A percentile compares a stretch with the other conserved stretches of the same genome.
Conservation (phyloP, 2,888 invertebrate species). For the Polylopha cassiicola region DNA sequence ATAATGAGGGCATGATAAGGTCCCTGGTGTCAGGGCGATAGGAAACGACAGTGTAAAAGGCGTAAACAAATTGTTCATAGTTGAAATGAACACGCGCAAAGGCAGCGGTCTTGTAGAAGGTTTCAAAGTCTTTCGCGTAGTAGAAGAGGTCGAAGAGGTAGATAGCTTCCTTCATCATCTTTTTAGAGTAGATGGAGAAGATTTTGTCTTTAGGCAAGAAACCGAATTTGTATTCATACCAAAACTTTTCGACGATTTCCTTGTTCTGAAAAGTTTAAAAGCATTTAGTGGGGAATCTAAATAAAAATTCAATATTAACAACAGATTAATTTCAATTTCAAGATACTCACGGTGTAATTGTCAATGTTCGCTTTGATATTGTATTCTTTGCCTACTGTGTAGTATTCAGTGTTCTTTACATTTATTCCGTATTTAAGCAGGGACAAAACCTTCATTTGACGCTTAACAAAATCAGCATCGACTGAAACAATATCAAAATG, state of each 20-base stretch:
- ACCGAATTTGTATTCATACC: slow-evolving; percentile 55
- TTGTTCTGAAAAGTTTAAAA: slow-evolving; percentile 61
- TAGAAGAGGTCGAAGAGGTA: slow-evolving; percentile 76
- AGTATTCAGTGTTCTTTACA: slow-evolving; percentile 50
- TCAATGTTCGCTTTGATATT: slow-evolving; percentile 54
- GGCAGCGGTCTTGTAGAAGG: slow-evolving; percentile 77
- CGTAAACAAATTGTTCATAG: slow-evolving; percentile 79
- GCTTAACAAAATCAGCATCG: not conserved
- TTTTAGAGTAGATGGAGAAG: slow-evolving; percentile 71
- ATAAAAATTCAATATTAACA: not conserved
- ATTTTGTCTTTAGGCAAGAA: slow-evolving; percentile 65
- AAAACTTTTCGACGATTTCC: slow-evolving; percentile 61
- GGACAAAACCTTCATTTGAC: not conserved
- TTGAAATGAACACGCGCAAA: slow-evolving; percentile 78
- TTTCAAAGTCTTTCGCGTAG: slow-evolving; percentile 78
- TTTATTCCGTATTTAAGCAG: slow-evolving; percentile 37
- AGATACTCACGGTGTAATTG: slow-evolving; percentile 56
- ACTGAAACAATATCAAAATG: slow-evolving; percentile 2
- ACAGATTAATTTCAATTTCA: too few relatives aligned
- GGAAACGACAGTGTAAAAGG: slow-evolving; percentile 76
- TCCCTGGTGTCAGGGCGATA: slow-evolving; percentile 77
- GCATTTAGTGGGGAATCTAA: too few relatives aligned
- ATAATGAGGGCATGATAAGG: slow-evolving; percentile 79
- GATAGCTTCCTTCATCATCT: slow-evolving; percentile 65
- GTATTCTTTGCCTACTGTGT: slow-evolving; percentile 51